Evolutionary conservation across 2,797 vertebrate species (phyloP).

Genomic region (Liasis olivaceus): DNA sequence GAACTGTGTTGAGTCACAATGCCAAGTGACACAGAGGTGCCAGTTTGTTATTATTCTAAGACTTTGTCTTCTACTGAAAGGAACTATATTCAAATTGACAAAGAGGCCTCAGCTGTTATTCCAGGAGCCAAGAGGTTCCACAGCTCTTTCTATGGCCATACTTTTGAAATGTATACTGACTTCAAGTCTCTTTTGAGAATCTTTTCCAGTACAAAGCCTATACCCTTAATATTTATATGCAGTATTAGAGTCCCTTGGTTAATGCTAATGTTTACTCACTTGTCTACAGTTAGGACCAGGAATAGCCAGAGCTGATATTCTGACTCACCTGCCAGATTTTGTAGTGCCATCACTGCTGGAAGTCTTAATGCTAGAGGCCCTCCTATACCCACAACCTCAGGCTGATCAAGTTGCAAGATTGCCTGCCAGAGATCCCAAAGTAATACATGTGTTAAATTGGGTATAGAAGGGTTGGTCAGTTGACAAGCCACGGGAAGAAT

Average conservation of each 20-base stretch:
- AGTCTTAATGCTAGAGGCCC: neutral
- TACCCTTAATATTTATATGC: neutral
- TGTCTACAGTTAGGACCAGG: neutral
- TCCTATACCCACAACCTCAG: neutral
- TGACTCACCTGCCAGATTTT: neutral
- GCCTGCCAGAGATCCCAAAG: neutral
- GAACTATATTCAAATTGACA: neutral
- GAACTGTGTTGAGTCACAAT: neutral
- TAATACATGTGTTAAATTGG: neutral
- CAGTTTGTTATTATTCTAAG: neutral
- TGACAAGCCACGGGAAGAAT: neutral
- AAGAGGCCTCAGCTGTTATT: neutral
- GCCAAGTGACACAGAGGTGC: neutral
- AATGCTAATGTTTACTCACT: neutral
- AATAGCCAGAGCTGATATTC: neutral
- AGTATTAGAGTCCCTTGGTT: neutral
- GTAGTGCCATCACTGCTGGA: neutral
- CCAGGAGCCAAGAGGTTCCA: neutral
- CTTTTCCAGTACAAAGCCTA: neutral
- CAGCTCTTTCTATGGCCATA: neutral
- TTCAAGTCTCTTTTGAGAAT: neutral
- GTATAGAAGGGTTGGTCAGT: neutral
- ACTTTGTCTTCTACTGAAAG: neutral
- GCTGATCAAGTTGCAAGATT: neutral
- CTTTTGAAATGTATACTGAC: neutral